Conservation (phyloP, 2,113 vertebrate species). For the Turdus rufiventris region DNA sequence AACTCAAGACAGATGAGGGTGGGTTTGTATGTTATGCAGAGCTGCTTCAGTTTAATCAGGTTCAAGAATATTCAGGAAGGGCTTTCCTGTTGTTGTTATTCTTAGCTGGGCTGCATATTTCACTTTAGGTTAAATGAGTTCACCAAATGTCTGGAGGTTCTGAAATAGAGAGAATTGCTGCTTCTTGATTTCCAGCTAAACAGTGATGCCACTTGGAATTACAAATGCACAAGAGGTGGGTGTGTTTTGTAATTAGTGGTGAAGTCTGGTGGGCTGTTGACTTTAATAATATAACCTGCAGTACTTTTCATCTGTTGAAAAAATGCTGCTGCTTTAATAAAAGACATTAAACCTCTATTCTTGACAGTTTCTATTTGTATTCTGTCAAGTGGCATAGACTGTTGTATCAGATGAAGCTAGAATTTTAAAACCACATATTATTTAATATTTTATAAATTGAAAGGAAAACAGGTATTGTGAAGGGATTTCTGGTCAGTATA, state of each 20-base stretch:
- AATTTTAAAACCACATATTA: neutral
- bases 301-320: neutral
- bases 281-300: neutral
- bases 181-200: neutral
- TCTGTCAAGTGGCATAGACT: neutral
- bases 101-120: neutral
- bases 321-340: neutral
- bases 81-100: neutral
- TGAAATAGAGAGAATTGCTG: neutral
- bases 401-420: neutral
- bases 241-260: neutral
- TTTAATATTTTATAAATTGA: neutral
- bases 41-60: neutral
- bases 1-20: neutral
- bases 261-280: neutral
- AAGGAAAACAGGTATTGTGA: neutral
- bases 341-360: neutral
- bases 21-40: neutral
- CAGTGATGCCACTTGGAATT: neutral
- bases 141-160: neutral
- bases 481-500: neutral
- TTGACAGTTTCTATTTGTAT: neutral
- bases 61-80: neutral
- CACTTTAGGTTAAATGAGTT: neutral
- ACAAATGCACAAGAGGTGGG: neutral